Base-by-base conservation (phyloP, 2,888 invertebrate genomes). In the Pollenia griseotomentosa region DNA sequence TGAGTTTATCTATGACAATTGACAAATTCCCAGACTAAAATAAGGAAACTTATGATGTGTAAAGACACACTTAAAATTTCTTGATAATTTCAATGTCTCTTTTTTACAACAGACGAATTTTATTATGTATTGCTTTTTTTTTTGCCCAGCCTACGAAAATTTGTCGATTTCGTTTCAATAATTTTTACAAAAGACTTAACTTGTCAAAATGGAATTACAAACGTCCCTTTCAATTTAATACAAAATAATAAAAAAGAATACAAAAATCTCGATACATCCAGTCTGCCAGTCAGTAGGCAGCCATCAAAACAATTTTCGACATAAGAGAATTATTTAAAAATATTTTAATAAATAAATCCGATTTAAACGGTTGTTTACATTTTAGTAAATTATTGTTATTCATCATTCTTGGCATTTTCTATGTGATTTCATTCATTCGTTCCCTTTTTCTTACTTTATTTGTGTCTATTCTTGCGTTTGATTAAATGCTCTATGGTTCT, bases 321-420 rank as follows among this genome's bases (percentile, higher is more conserved):
- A 14, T 1, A 66, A 66, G 19, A 33, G 59, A 55, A 59, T 40
- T 55, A 77, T 55, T 66, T 59, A 40, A 59, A 59, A 59, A 59
- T 33, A 14, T 40, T 59, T 59, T 59, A 61, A 73, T 59, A n/a
- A 46, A 57, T 57, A 82, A 75, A 74, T 66, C 66, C 66, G 51
- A 81, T 81, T 78, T 74, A 81, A 66, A 77, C 63, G 75, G 61
- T 55, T 61, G 70, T 75, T 74, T 82, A 68, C 68, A 23, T 75
- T 48, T 40, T 53, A 82, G 51, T 75, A 57, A 68, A 82, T 68
- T 59, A 33, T 68, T 57, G 51, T 75, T 57, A 82, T 82, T 82
- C 68, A 75, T 82, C 68, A 70, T 61, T 77, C 44, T 51, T 63
- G 14, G 51, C 14, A 9, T 33, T 75, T 70, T 70, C 55, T 44